Evolutionary conservation across 2,113 vertebrate genomes (phyloP).

Genomic region (Mixornis gularis): DNA sequence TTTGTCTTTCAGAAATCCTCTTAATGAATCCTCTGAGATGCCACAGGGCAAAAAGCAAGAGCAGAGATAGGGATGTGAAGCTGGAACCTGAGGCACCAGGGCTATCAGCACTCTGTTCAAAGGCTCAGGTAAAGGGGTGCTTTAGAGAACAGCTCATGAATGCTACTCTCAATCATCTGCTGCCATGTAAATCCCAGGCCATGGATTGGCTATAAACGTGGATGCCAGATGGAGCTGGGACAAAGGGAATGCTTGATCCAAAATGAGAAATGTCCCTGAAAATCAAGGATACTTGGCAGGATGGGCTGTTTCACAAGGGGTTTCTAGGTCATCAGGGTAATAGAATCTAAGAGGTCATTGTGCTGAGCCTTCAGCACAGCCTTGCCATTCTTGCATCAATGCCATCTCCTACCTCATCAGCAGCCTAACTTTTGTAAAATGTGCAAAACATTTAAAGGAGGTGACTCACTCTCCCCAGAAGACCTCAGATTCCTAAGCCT

Average conservation of each 20-base stretch:
- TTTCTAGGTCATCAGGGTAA: background rate
- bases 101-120: background rate
- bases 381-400: background rate
- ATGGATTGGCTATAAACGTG: background rate
- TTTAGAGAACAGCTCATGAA: background rate
- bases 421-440: background rate
- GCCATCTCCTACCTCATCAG: background rate
- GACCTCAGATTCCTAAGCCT: background rate
- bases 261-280: slow-evolving; percentile 1
- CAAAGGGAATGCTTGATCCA: background rate
- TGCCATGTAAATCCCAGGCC: background rate
- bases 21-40: background rate
- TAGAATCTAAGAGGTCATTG: background rate
- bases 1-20: background rate
- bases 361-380: background rate
- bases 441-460: background rate
- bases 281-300: slow-evolving; percentile 6
- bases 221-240: slow-evolving; percentile 1
- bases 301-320: background rate
- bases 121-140: background rate
- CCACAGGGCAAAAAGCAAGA: background rate
- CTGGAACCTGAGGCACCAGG: background rate
- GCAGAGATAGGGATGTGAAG: background rate
- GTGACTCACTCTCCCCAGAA: background rate
- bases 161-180: background rate